Evolutionary conservation across 2,797 vertebrate species (phyloP).

Genomic region (Kryptolebias ocellatus): DNA sequence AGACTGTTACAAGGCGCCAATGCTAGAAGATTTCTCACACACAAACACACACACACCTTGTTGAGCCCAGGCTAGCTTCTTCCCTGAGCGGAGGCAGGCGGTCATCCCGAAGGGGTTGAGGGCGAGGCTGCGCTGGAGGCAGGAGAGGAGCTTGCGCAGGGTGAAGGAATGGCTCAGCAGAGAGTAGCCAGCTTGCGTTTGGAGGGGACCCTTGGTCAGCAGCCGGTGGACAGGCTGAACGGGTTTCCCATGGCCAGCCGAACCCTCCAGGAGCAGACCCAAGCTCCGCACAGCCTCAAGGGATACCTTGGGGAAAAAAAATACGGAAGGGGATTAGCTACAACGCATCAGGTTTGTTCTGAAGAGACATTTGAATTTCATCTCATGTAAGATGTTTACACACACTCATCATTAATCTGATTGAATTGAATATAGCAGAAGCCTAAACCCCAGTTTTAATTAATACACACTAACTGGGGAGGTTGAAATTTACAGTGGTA

Average conservation of each 20-base stretch:
- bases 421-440: no score
- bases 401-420: no score
- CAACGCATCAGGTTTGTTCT: neutral
- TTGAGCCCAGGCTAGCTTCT: constrained; percentile 93
- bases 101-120: constrained; percentile 90
- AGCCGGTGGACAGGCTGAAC: constrained; percentile 87
- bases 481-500: no score
- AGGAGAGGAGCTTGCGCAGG: constrained; percentile 85
- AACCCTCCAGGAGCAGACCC: constrained; percentile 91
- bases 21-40: neutral
- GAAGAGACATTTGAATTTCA: neutral
- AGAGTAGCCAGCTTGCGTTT: constrained; percentile 84
- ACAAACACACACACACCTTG: no score
- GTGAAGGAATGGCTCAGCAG: constrained; percentile 82
- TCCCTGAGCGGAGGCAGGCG: constrained; percentile 88
- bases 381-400: neutral
- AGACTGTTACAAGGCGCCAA: neutral
- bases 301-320: constrained; percentile 73
- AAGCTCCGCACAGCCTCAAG: constrained; percentile 85
- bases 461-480: no score
- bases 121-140: constrained; percentile 83
- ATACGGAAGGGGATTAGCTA: neutral
- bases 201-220: constrained; percentile 84
- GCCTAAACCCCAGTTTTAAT: no score
- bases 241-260: constrained; percentile 58